These are phyloP conservation scores for Phrynocephalus forsythii DNA, from an alignment of 2,797 vertebrate species.

Conservation along the genomic window DNA sequence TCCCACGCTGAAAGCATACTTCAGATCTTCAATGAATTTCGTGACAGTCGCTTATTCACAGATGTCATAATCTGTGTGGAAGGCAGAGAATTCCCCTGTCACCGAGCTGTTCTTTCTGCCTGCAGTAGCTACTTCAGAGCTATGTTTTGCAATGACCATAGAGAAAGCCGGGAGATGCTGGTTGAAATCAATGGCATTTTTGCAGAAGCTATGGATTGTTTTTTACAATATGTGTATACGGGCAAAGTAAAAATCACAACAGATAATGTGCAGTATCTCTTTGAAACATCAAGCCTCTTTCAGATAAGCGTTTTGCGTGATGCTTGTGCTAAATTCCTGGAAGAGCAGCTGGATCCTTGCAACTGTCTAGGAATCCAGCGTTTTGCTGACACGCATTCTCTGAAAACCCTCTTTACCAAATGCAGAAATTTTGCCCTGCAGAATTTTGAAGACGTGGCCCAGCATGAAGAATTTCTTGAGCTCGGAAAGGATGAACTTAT, in stretches of 20 bases:
- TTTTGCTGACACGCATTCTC: slow-evolving; percentile 92
- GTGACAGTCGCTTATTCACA: slow-evolving; percentile 93
- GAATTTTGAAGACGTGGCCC: slow-evolving; percentile 92
- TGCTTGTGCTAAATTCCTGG: slow-evolving; percentile 96
- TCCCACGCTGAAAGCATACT: slow-evolving; percentile 94
- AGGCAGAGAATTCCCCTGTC: slow-evolving; percentile 96
- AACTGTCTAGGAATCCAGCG: slow-evolving; percentile 97
- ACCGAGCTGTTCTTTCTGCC: slow-evolving; percentile 94
- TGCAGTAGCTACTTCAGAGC: slow-evolving; percentile 98
- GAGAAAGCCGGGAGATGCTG: slow-evolving; percentile 96
- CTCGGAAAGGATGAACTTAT: slow-evolving; percentile 92
- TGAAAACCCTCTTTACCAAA: slow-evolving; percentile 93
- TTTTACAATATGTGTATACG: slow-evolving; percentile 95
- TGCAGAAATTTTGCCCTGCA: slow-evolving; percentile 90
- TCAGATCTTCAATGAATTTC: slow-evolving; percentile 96
- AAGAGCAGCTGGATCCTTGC: slow-evolving; percentile 97
- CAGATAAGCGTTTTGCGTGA: slow-evolving; percentile 93
- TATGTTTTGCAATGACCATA: slow-evolving; percentile 98
- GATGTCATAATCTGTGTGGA: slow-evolving; percentile 98
- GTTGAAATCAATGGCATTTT: slow-evolving; percentile 99
- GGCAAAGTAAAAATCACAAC: slow-evolving; percentile 96
- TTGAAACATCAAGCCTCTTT: slow-evolving; percentile 97
- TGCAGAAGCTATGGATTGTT: slow-evolving; percentile 96
- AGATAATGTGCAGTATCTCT: slow-evolving; percentile 96
- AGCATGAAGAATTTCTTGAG: slow-evolving; percentile 96